A percentile compares a stretch with the other conserved stretches of the same genome.
Evolutionary conservation across 2,113 vertebrate genomes (phyloP).

Genomic region (Hyla sarda): DNA sequence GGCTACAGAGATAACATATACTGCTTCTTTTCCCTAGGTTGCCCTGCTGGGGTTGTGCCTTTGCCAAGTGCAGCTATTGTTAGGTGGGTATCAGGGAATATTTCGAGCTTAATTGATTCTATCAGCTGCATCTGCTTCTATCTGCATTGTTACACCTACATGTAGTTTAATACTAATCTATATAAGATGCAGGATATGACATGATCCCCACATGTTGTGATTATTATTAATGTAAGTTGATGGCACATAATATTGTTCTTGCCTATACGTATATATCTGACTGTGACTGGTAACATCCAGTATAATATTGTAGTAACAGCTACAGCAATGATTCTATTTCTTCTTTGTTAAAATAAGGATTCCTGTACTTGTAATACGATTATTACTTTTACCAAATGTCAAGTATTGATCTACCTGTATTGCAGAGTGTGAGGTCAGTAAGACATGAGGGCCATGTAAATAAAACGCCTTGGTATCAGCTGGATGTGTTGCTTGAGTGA

Average conservation of each 20-base stretch:
- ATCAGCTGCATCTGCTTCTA: background rate
- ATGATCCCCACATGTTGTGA: too few relatives aligned
- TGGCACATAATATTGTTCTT: background rate
- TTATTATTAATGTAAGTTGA: background rate
- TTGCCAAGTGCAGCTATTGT: background rate
- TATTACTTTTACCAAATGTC: too few relatives aligned
- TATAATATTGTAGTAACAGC: too few relatives aligned
- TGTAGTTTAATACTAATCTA: background rate
- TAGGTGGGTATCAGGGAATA: background rate
- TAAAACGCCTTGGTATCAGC: background rate
- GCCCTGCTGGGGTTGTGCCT: background rate
- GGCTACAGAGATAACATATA: background rate
- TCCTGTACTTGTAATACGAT: too few relatives aligned
- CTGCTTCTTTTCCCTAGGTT: background rate
- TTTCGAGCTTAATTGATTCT: background rate
- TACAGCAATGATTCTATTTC: background rate
- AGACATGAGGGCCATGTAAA: conserved; percentile 36
- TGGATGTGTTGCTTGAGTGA: conserved; percentile 43
- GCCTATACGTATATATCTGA: too few relatives aligned
- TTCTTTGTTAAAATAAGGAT: too few relatives aligned
- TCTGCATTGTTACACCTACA: background rate
- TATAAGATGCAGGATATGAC: background rate
- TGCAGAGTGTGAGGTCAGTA: conserved; percentile 2
- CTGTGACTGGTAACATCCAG: background rate
- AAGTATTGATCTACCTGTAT: background rate